These are phyloP conservation scores for Epinotia bilunana DNA, from an alignment of 2,888 invertebrate species.

Conservation along the genomic window DNA sequence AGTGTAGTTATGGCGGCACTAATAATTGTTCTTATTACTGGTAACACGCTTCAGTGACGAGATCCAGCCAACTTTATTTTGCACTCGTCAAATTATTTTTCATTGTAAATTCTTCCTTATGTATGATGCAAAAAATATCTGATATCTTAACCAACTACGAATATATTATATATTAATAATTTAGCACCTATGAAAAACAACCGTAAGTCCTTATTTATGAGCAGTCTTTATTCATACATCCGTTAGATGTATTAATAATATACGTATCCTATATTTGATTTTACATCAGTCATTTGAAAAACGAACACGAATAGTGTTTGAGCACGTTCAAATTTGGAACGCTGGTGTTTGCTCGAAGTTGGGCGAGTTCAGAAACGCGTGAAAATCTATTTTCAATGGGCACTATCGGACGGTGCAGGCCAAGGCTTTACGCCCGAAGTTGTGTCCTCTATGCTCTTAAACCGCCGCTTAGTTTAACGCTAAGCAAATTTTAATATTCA, in stretches of 20 bases:
- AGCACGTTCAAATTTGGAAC: slow-evolving; percentile 40
- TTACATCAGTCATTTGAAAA: slow-evolving; percentile 26
- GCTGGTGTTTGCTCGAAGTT: slow-evolving; percentile 76
- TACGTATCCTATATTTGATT: not conserved
- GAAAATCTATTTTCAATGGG: slow-evolving; percentile 84
- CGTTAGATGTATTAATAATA: no score
- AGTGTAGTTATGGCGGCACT: slow-evolving; percentile 66
- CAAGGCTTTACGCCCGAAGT: slow-evolving; percentile 79
- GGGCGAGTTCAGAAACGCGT: slow-evolving; percentile 58
- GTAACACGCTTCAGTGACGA: slow-evolving; percentile 69
- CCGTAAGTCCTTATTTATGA: not conserved
- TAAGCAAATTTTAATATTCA: slow-evolving; percentile 84
- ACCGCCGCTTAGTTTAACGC: slow-evolving; percentile 70
- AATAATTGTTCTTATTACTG: slow-evolving; percentile 71
- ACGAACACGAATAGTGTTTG: slow-evolving; percentile 27
- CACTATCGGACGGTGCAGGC: slow-evolving; percentile 80
- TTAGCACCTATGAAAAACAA: not conserved
- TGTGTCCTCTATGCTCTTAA: slow-evolving; percentile 73
- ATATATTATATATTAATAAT: not conserved
- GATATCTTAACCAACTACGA: not conserved
- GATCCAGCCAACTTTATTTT: slow-evolving; percentile 39
- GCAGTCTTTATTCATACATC: no score
- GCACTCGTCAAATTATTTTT: slow-evolving; percentile 15
- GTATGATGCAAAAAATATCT: not conserved
- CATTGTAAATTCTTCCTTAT: slow-evolving; percentile 30